Base-by-base conservation (phyloP, 2,113 vertebrate genomes). In the Falcunculus frontatus region DNA sequence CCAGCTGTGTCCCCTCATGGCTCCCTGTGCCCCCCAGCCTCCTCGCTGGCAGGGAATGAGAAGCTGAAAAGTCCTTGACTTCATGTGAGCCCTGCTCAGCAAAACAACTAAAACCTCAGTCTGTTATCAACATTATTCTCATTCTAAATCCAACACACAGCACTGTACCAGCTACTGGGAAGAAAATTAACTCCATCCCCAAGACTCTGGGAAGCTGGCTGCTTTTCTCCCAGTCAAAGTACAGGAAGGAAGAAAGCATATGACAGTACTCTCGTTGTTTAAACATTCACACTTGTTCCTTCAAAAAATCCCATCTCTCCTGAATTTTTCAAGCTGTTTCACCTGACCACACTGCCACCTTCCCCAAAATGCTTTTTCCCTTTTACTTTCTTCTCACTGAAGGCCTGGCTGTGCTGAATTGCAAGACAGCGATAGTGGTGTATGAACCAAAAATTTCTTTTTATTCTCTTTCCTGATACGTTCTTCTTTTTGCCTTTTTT, bases 1-100 rank as follows among this genome's bases (percentile, higher is more conserved):
- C 76, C 76, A 80, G 69, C 47, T 69, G 55, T 75, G 69, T 62
- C 69, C 62, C 62, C 32, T 30, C 60, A 1, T 5, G 47, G 32
- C 39, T 33, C 41, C 64, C 69, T 25, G 47, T 62, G 83, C 32
- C 49, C 52, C 47, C 16, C 60, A 91, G 47, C 11, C 62, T 55
- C 49, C 35, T 50, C 0, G 0, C 23, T 55, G 47, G 41, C 62
- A 68, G 19, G 14, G 35, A 35, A 39, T 1, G 5, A 22, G 35
- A 41, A 56, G 42, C 41, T 75, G 47, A 9, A 56, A 81, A 86
- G 55, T 37, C 62, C 62, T 33, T 56, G 32, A 29, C 17, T 75
- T 23, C 17, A 3, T n/a, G 22, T 1, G 4, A 81, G 69, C 47
- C 18, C 55, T 81, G 55, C 76, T 62, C 41, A 69, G 75, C 62